Evolutionary conservation across 2,888 invertebrate species (phyloP).

Genomic region (Fabriciana adippe): DNA sequence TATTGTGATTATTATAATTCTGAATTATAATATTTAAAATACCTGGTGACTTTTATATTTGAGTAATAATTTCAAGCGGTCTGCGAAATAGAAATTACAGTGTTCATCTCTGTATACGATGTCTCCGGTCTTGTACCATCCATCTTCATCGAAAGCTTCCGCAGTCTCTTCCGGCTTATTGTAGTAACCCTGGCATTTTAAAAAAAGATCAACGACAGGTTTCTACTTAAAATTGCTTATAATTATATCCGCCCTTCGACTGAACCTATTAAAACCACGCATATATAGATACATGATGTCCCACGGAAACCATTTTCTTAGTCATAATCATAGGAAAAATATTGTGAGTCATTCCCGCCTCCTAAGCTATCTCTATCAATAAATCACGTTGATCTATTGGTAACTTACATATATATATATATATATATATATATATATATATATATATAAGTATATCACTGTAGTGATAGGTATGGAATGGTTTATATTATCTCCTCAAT

Average conservation of each 20-base stretch:
- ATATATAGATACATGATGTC: too few species aligned
- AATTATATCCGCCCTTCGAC: background rate
- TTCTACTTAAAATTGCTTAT: background rate
- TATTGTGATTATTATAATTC: background rate
- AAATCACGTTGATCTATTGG: too few species aligned
- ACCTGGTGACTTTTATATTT: constrained; percentile 78
- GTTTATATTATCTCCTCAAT: too few species aligned
- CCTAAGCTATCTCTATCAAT: too few species aligned
- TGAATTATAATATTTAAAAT: constrained; percentile 17
- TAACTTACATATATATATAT: too few species aligned
- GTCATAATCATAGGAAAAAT: too few species aligned
- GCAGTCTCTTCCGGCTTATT: constrained; percentile 65
- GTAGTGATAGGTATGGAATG: too few species aligned
- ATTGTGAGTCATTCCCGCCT: too few species aligned
- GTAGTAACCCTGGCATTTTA: constrained; percentile 62
- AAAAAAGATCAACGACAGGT: background rate
- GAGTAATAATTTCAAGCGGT: constrained; percentile 76
- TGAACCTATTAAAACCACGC: too few species aligned
- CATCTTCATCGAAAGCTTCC: constrained; percentile 65
- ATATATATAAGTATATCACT: too few species aligned
- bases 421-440: too few species aligned
- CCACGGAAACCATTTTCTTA: too few species aligned
- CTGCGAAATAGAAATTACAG: constrained; percentile 72
- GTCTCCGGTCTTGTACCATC: constrained; percentile 80
- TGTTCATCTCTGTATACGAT: constrained; percentile 75